Evolutionary conservation across 2,797 vertebrate genomes (phyloP).

Genomic region (Neoniphon sammara): DNA sequence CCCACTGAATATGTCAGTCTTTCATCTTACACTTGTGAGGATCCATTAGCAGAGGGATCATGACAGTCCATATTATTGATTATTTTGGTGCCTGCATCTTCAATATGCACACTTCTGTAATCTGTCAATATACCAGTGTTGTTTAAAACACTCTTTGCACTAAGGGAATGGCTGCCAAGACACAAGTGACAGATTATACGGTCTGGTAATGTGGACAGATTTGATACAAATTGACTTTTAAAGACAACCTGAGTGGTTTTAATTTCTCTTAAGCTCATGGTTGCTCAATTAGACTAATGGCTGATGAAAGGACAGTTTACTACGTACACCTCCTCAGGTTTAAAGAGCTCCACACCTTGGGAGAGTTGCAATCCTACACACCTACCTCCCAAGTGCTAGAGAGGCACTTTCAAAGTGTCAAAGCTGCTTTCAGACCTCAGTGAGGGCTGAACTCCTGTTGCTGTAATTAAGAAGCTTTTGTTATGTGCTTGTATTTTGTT

Average conservation of each 20-base stretch:
- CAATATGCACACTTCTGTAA: neutral
- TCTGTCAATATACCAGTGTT: neutral
- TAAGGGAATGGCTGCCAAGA: slow-evolving; percentile 14
- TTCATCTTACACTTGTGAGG: slow-evolving; percentile 7
- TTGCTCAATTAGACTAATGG: slow-evolving; percentile 48
- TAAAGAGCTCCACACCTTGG: slow-evolving; percentile 13
- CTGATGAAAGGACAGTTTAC: slow-evolving; percentile 25
- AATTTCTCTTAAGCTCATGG: slow-evolving; percentile 43
- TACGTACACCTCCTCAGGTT: slow-evolving; percentile 23
- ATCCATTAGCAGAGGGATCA: slow-evolving; percentile 5
- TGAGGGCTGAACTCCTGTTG: no score
- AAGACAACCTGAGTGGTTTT: slow-evolving; percentile 18
- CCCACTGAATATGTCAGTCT: slow-evolving; percentile 16
- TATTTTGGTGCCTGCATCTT: neutral
- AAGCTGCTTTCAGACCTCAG: no score
- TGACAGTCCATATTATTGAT: neutral
- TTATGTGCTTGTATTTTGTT: neutral
- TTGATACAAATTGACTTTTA: slow-evolving; percentile 48
- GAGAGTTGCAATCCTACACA: slow-evolving; percentile 30
- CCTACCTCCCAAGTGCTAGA: neutral
- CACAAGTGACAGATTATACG: slow-evolving; percentile 13
- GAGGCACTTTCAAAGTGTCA: no score
- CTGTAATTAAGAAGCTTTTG: no score
- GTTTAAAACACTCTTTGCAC: neutral
- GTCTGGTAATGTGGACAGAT: slow-evolving; percentile 50